Evolutionary conservation across 1,140 invertebrate species (phyloP).

Genomic region (Hormaphis cornu): DNA sequence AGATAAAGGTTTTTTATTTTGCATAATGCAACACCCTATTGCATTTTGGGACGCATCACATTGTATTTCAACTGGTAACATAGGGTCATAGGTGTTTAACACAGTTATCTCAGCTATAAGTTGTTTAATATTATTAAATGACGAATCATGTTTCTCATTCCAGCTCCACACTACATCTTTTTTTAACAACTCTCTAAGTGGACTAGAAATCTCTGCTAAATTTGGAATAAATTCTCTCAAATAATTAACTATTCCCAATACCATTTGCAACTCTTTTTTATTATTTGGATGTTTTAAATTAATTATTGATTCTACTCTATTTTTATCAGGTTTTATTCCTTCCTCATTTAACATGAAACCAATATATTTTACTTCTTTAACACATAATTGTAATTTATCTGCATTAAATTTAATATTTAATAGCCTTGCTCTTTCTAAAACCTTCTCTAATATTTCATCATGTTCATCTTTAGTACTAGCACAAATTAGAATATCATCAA

Average conservation of each 20-base stretch:
- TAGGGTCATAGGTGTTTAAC: constrained; percentile 36
- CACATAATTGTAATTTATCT: constrained; percentile 39
- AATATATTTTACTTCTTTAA: constrained; percentile 39
- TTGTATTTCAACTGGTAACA: constrained; percentile 36
- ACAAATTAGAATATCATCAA: constrained; percentile 21
- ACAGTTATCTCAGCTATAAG: constrained; percentile 34
- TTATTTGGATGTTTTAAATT: constrained; percentile 39
- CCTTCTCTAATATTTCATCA: constrained; percentile 10
- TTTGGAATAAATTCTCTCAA: constrained; percentile 37
- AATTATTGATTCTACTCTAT: constrained; percentile 41
- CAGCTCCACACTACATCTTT: constrained; percentile 35
- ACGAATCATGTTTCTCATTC: constrained; percentile 33
- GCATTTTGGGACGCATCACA: constrained; percentile 39
- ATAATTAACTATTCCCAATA: constrained; percentile 42
- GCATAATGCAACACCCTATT: constrained; percentile 37
- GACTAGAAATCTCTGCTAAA: constrained; percentile 27
- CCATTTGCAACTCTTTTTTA: constrained; percentile 39
- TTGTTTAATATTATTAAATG: constrained; percentile 36
- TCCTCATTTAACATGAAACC: constrained; percentile 39
- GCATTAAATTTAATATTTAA: constrained; percentile 40
- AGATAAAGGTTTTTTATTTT: constrained; percentile 40
- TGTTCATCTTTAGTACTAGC: constrained; percentile 19
- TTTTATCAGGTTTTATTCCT: constrained; percentile 40
- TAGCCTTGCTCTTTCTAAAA: no score
- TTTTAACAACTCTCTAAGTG: constrained; percentile 35